Percentiles rank a stretch among this genome's conserved stretches.
These are phyloP conservation scores for Porites australiensis DNA, from an alignment of 64 coral and sea anemone species.

Conservation along the genomic window DNA sequence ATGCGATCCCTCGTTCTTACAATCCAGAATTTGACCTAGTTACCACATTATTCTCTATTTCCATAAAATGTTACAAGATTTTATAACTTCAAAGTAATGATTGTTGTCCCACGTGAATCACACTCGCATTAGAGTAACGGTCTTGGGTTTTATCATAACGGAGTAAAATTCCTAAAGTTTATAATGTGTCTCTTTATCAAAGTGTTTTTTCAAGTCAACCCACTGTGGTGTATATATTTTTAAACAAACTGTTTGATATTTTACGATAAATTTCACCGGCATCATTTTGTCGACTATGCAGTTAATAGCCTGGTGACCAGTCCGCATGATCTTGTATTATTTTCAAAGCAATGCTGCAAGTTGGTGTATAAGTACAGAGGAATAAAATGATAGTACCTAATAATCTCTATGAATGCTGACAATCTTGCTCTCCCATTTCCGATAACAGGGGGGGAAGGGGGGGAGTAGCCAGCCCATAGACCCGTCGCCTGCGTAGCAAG, in stretches of 20 bases:
- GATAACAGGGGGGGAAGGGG: too few relatives aligned
- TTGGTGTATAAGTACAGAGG: conserved; percentile 49
- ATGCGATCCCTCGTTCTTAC: conserved; percentile 11
- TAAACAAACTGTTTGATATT: conserved; percentile 58
- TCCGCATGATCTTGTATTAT: conserved; percentile 12
- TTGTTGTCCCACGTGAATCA: not conserved
- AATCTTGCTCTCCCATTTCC: too few relatives aligned
- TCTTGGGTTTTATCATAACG: conserved; percentile 33
- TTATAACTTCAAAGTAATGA: conserved; percentile 13
- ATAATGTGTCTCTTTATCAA: conserved; percentile 36
- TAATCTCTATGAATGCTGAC: not conserved
- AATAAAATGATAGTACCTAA: conserved; percentile 23
- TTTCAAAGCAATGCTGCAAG: conserved; percentile 38
- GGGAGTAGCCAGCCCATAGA: too few relatives aligned
- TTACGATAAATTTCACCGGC: conserved; percentile 48
- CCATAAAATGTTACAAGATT: not conserved
- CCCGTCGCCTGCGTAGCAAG: too few relatives aligned
- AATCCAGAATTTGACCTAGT: not conserved
- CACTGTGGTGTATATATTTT: conserved; percentile 60
- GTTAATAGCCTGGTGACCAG: not conserved
- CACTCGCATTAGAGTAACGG: not conserved
- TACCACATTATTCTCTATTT: not conserved
- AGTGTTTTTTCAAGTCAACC: conserved; percentile 8
- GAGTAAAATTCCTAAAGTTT: conserved; percentile 23
- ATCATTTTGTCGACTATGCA: not conserved